Evolutionary conservation across 1,140 invertebrate genomes (phyloP).

Genomic region (Drosophila ogumai): DNA sequence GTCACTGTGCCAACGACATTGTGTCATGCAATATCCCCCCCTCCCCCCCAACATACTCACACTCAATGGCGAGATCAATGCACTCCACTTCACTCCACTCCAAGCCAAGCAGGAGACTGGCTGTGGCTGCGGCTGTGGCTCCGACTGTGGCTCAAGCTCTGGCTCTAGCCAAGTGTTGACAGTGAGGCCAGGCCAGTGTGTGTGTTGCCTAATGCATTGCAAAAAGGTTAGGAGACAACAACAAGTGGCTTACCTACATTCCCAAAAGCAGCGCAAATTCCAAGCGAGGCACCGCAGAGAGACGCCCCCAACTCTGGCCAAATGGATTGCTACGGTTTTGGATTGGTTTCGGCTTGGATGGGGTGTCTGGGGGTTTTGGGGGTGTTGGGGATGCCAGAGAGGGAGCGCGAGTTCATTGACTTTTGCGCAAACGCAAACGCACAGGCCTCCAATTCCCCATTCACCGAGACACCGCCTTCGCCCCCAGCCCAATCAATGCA

Average conservation of each 20-base stretch:
- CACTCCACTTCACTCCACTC: conserved; percentile 38
- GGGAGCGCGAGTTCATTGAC: conserved; percentile 70
- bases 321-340: background rate
- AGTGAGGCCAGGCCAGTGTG: conserved; percentile 44
- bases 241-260: conserved; percentile 82
- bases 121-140: background rate
- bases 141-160: background rate
- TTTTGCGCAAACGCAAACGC: conserved; percentile 81
- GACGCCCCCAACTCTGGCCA: conserved; percentile 13
- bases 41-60: conserved; percentile 19
- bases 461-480: background rate
- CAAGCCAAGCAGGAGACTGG: background rate
- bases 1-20: conserved; percentile 81
- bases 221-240: conserved; percentile 76
- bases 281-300: conserved; percentile 31
- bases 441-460: conserved; percentile 75
- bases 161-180: conserved; percentile 53
- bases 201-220: conserved; percentile 75
- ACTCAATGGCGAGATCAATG: conserved; percentile 76
- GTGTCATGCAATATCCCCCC: conserved; percentile 61
- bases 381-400: background rate
- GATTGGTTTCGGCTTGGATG: background rate
- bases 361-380: too few species aligned
- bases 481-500: conserved; percentile 62
- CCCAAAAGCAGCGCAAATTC: conserved; percentile 70